phyloP scores from a whole-genome alignment of 1,140 invertebrate genomes.

The Ridgeia piscesae region DNA sequence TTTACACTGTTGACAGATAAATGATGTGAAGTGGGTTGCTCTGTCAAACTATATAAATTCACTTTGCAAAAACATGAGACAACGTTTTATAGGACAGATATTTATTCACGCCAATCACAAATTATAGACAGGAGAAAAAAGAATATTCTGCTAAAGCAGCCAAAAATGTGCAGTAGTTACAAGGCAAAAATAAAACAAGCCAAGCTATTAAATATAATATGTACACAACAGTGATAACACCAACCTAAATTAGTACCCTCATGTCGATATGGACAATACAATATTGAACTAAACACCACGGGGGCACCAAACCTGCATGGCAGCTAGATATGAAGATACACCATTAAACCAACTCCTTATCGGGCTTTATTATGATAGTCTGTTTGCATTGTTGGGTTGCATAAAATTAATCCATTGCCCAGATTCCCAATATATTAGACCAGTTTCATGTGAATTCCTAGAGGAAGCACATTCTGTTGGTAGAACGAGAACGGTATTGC shows the following conservation, averaged over 20 bases:
- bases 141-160: constrained; percentile 1
- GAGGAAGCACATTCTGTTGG: not conserved
- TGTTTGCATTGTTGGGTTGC: not conserved
- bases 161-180: not conserved
- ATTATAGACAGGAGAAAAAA: not conserved
- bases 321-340: not conserved
- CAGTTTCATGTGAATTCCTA: not conserved
- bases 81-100: not conserved
- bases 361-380: not conserved
- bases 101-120: constrained; percentile 5
- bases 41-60: not conserved
- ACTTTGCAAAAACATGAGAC: not conserved
- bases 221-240: not conserved
- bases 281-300: not conserved
- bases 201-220: not conserved
- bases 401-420: not conserved
- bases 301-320: not conserved
- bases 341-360: not conserved
- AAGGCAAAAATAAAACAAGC: not conserved
- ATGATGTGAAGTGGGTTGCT: not conserved
- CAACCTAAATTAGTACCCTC: constrained; percentile 1
- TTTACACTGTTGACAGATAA: not conserved
- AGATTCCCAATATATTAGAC: not conserved
- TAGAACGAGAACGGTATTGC: not conserved
- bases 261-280: not conserved